A percentile compares a stretch with the other conserved stretches of the same genome.
Evolutionary conservation across 2,888 invertebrate genomes (phyloP).

Genomic region (Drosophila nr. perissopoda): DNA sequence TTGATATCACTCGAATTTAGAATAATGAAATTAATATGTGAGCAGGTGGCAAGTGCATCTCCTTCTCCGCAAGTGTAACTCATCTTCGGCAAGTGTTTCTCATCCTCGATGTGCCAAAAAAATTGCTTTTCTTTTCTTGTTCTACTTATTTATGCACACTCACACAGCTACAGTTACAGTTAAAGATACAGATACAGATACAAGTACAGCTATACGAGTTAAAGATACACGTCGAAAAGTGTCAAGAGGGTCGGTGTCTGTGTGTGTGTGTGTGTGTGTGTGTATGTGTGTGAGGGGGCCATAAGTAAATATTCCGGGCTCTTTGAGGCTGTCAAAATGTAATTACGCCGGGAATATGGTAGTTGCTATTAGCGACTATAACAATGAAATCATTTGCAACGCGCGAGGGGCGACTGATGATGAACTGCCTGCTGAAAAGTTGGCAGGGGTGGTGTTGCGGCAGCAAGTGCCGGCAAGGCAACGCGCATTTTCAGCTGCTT

Average conservation of each 20-base stretch:
- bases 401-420: conserved; percentile 1
- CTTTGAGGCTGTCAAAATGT: conserved; percentile 78
- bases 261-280: conserved; percentile 12
- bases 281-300: conserved; percentile 31
- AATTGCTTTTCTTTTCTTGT: not conserved
- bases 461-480: conserved; percentile 27
- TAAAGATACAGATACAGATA: conserved; percentile 26
- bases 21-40: not conserved
- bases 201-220: conserved; percentile 19
- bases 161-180: conserved; percentile 34
- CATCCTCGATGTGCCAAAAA: conserved; percentile 6
- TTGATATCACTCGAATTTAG: not conserved
- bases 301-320: conserved; percentile 71
- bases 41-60: not conserved
- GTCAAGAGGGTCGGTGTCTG: conserved; percentile 25
- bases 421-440: conserved; percentile 1
- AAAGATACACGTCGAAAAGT: conserved; percentile 32
- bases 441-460: not conserved
- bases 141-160: conserved; percentile 59
- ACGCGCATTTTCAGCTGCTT: conserved; percentile 49
- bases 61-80: not conserved
- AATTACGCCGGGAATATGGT: conserved; percentile 68
- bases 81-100: not conserved
- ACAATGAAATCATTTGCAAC: conserved; percentile 71
- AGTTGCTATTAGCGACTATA: conserved; percentile 79